Base-by-base conservation (phyloP, 2,797 vertebrate genomes). In the Petrocephalus sullivani region DNA sequence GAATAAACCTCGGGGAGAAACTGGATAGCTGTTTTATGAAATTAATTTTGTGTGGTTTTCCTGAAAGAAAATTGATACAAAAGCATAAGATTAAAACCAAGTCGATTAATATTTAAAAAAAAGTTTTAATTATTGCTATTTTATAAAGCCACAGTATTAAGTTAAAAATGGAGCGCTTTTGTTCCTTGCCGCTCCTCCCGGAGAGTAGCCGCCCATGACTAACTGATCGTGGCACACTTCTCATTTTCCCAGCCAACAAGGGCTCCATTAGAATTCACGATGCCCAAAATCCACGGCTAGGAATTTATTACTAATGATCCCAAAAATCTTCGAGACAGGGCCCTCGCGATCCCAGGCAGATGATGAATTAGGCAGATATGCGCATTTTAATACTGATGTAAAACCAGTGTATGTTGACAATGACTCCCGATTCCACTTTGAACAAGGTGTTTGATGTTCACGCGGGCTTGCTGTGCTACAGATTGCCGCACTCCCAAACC, bases 101-200 rank as follows among this genome's bases (percentile, higher is more conserved):
- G 87, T 89, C 89, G 81, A 89, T 88, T 86, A 88, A 89, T 86
- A 89, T 89, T 89, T 81, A 8, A 60, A 56, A 78, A 28, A 89
- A 86, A 89, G 64, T 75, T 86, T 88, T 64, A 86, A 89, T 89
- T 88, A 89, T 67, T 88, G 83, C 83, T 53, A 57, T 89, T 61
- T 88, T 86, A 89, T 60, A 85, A 87, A 86, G 87, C 19, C 54
- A 87, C 57, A 84, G 89, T 58, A 81, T 88, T 51, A 89, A 88
- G 88, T 88, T 89, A 88, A 88, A 89, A 71, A 46, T 78, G 61
- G 82, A 86, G 85, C 28, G 46, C 82, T 61, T 46, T 89, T 86
- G n/a, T 86, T 75, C 16, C 21, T 60, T 75, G 46, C 0, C 3
- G 51, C 60, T 86, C 83, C 60, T 85, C 58, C 37, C 84, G 4